These are phyloP conservation scores for Orchesellides sinensis DNA, from an alignment of 2,888 invertebrate species.

Conservation along the genomic window DNA sequence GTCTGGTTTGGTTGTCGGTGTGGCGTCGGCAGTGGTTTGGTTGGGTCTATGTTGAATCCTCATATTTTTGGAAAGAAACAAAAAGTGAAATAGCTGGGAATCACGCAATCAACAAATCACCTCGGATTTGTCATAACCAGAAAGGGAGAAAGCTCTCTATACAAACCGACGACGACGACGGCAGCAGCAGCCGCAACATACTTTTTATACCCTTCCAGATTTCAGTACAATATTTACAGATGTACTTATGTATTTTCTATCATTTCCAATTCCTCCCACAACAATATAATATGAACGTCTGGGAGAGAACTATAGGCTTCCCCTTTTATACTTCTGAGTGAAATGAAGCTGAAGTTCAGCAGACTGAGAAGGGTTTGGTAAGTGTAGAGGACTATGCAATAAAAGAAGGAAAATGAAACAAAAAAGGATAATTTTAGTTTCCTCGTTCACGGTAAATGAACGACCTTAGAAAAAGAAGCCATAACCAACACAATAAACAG, in stretches of 20 bases:
- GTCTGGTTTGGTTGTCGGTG: no score
- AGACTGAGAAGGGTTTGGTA: slow-evolving; percentile 23
- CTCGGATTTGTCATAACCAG: slow-evolving; percentile 53
- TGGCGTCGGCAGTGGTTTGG: no score
- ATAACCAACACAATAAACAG: no score
- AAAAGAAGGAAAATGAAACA: slow-evolving; percentile 7
- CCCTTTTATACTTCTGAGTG: no score
- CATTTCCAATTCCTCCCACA: slow-evolving; percentile 31
- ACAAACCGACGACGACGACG: background rate
- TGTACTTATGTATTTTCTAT: no score
- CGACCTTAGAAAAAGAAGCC: background rate
- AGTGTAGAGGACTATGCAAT: no score
- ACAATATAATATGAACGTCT: no score
- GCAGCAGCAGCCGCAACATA: no score
- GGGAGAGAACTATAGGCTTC: no score
- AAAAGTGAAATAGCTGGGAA: slow-evolving; percentile 60
- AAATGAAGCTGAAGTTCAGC: slow-evolving; percentile 30
- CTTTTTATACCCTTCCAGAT: no score
- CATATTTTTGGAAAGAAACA: slow-evolving; percentile 45
- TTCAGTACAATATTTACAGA: slow-evolving; percentile 1
- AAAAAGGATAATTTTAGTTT: background rate
- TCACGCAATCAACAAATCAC: slow-evolving; percentile 72
- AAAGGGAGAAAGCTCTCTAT: background rate
- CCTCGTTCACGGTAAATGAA: background rate
- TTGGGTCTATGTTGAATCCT: background rate